Percentiles rank a stretch among this genome's conserved stretches.
These are phyloP conservation scores for Trichonephila inaurata DNA, from an alignment of 1,140 invertebrate species.

Conservation along the genomic window DNA sequence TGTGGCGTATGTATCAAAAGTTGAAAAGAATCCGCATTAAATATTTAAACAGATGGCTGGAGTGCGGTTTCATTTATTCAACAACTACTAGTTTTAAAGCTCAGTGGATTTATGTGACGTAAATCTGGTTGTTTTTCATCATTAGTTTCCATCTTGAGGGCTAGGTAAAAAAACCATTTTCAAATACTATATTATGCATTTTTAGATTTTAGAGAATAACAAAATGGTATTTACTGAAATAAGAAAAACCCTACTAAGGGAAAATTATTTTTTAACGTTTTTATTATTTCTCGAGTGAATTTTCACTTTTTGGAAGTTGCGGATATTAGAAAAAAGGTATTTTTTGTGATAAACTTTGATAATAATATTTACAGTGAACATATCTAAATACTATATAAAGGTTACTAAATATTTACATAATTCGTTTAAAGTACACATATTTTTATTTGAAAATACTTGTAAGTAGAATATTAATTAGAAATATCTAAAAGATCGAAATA, in stretches of 20 bases:
- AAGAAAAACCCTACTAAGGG: background rate
- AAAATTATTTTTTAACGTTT: no score
- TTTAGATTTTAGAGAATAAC: constrained; percentile 22
- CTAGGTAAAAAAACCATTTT: background rate
- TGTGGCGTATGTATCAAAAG: constrained; percentile 23
- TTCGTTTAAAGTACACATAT: no score
- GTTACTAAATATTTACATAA: no score
- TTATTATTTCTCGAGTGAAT: no score
- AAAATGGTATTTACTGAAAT: background rate
- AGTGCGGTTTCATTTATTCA: constrained; percentile 40
- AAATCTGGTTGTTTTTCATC: constrained; percentile 53
- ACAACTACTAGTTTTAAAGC: constrained; percentile 20
- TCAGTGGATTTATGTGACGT: constrained; percentile 15
- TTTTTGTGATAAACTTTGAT: no score
- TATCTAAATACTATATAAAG: no score
- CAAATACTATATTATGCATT: constrained; percentile 21
- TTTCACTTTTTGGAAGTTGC: no score
- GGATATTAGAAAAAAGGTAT: no score
- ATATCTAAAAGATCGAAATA: no score
- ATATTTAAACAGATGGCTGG: constrained; percentile 8
- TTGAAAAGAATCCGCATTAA: constrained; percentile 32
- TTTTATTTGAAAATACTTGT: no score
- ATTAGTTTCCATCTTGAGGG: background rate
- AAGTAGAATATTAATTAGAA: no score
- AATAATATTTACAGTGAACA: no score